Evolutionary conservation across 2,888 invertebrate species (phyloP).

Genomic region (Cheilosia scutellata): DNA sequence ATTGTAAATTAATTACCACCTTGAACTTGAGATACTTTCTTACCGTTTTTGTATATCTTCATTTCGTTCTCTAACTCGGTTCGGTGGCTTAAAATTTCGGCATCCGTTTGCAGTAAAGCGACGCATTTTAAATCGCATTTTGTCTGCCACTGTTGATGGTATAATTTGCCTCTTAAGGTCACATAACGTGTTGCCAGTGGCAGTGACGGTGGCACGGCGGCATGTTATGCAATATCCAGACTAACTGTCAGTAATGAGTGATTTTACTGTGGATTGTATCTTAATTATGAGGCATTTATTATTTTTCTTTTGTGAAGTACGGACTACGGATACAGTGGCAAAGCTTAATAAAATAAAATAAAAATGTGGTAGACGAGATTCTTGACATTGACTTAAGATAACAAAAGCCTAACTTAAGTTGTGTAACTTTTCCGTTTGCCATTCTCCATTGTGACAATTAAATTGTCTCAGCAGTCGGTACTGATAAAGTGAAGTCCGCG

Average conservation of each 20-base stretch:
- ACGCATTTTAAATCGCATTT: neutral
- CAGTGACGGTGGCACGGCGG: neutral
- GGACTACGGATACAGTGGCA: neutral
- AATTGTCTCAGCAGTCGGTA: neutral
- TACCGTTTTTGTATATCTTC: slow-evolving; percentile 5
- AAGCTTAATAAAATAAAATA: neutral
- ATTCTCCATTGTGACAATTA: slow-evolving; percentile 8
- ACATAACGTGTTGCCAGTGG: neutral
- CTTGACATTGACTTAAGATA: slow-evolving; percentile 23
- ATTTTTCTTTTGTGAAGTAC: slow-evolving; percentile 1
- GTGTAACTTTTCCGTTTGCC: slow-evolving; percentile 14
- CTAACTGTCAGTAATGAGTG: slow-evolving; percentile 10
- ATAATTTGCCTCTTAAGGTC: neutral
- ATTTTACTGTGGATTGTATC: slow-evolving; percentile 15
- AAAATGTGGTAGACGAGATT: neutral
- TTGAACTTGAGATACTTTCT: slow-evolving; percentile 24
- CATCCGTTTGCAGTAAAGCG: neutral
- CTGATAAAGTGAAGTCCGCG: neutral
- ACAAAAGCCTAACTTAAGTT: neutral
- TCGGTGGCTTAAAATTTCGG: neutral
- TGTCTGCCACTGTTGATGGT: neutral
- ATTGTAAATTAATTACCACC: slow-evolving; percentile 32
- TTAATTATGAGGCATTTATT: slow-evolving; percentile 20
- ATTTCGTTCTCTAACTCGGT: neutral
- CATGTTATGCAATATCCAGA: neutral